Evolutionary conservation across 30 jellyfish, hydroid and myxozoan genomes (phyloP), one percentile per base, ranked within the genome.

Genomic region (Chrysaora quinquecirrha): DNA sequence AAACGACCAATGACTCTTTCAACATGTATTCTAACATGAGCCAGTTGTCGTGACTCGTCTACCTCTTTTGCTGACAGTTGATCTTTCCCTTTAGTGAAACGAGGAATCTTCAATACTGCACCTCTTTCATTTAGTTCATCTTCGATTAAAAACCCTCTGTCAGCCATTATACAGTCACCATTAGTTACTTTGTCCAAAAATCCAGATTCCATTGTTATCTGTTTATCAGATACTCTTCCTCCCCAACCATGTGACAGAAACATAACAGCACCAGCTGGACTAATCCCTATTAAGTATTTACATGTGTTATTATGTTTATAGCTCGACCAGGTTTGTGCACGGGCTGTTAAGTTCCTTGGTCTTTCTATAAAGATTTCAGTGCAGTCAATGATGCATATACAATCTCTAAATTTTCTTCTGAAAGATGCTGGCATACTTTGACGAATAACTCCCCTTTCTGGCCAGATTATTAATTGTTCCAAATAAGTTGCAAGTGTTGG

Each of bases 211-310:
- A 58, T 72, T 48, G 83, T 81, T 27, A 87, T 87, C 66, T 79
- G 79, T 54, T 83, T 89, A 71, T 89, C 96, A 1, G 93, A 82
- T 1, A 52, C 89, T 33, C 85, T 20, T 7, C 96, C 96, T 64
- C 96, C 93, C 96, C 96, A 89, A 14, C 96, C 97, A 16, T 60
- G 33, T 0, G 97, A 89, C 30, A 89, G 43, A 76, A 83, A 89
- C 47, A 27, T 75, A 0, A 89, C 92, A 49, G 91, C 93, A 7
- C 97, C 96, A 28, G 92, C 85, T 30, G 95, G 97, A 48, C 65
- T 54, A 30, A 64, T 66, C 4, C 87, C 95, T 10, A 80, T 64
- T 31, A 89, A 75, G 75, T 82, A 80, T 66, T 89, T 89, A 50
- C 75, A 69, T 27, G 97, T 70, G 70, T 89, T 89, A 30, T 29